These are phyloP conservation scores for Aphaenogaster ashmeadi DNA, from an alignment of 1,140 invertebrate genomes.

Conservation along the genomic window DNA sequence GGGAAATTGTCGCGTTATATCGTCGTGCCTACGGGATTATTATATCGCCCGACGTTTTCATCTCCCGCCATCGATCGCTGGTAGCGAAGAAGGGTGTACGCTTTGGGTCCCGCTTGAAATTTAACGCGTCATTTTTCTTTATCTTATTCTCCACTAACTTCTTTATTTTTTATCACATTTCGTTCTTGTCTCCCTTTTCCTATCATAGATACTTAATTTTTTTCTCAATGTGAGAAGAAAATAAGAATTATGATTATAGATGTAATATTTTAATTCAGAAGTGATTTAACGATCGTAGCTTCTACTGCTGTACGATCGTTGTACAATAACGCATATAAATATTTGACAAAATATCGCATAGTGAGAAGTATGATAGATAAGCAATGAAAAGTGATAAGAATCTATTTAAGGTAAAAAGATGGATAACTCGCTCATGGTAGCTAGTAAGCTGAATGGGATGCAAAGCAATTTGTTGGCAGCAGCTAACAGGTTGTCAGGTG, in stretches of 20 bases:
- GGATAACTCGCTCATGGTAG: conserved; percentile 30
- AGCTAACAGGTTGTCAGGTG: conserved; percentile 82
- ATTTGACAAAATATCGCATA: not conserved
- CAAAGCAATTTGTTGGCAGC: conserved; percentile 84
- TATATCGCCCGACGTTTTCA: conserved; percentile 68
- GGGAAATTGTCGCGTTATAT: conserved; percentile 85
- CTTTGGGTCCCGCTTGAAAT: conserved; percentile 22
- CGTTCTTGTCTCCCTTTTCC: not conserved
- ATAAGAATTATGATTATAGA: not conserved
- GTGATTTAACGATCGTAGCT: not conserved
- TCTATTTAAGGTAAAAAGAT: conserved; percentile 30
- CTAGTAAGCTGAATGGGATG: conserved; percentile 69
- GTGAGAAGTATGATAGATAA: not conserved
- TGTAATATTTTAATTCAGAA: not conserved
- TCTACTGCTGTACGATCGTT: not conserved
- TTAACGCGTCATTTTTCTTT: conserved; percentile 13
- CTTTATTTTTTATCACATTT: not conserved
- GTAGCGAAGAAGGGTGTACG: conserved; percentile 32
- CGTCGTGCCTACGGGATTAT: conserved; percentile 83
- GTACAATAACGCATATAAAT: not conserved
- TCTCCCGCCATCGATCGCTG: conserved; percentile 28
- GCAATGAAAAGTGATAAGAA: not conserved
- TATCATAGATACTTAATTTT: not conserved
- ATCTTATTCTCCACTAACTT: not conserved
- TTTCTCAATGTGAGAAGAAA: not conserved